Conservation (phyloP, 2,888 invertebrate genomes). For the Noctua comes region DNA sequence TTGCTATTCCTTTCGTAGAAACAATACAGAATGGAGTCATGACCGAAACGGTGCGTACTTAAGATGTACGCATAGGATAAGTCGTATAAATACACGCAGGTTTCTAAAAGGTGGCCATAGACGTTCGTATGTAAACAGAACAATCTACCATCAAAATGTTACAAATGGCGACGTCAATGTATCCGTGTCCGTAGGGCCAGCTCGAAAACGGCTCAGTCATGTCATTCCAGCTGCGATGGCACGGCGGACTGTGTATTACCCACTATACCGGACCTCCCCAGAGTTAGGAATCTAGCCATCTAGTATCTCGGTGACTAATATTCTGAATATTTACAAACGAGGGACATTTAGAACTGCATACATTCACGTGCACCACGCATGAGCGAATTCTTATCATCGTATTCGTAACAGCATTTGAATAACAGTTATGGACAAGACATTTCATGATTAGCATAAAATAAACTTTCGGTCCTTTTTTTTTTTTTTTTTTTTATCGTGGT, state of each 20-base stretch:
- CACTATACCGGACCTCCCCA: slow-evolving; percentile 68
- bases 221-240: slow-evolving; percentile 75
- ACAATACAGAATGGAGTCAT: slow-evolving; percentile 75
- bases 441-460: slow-evolving; percentile 51
- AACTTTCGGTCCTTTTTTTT: slow-evolving; percentile 37
- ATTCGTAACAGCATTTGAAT: slow-evolving; percentile 56
- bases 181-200: slow-evolving; percentile 75
- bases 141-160: slow-evolving; percentile 87
- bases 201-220: slow-evolving; percentile 74
- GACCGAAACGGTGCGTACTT: slow-evolving; percentile 76
- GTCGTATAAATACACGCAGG: slow-evolving; percentile 75
- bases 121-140: slow-evolving; percentile 81
- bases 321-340: slow-evolving; percentile 49
- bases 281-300: slow-evolving; percentile 67
- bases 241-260: slow-evolving; percentile 73
- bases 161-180: slow-evolving; percentile 82
- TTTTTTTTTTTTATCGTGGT: no score
- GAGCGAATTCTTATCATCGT: slow-evolving; percentile 59
- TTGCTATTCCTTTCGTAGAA: slow-evolving; percentile 75
- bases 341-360: slow-evolving; percentile 58
- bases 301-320: slow-evolving; percentile 47
- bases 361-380: slow-evolving; percentile 59
- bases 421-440: slow-evolving; percentile 55
- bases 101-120: slow-evolving; percentile 73
- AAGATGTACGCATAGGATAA: slow-evolving; percentile 83